A percentile compares a stretch with the other conserved stretches of the same genome.
phyloP scores from a whole-genome alignment of 2,888 invertebrate species.

The Metacarcinus magister region DNA sequence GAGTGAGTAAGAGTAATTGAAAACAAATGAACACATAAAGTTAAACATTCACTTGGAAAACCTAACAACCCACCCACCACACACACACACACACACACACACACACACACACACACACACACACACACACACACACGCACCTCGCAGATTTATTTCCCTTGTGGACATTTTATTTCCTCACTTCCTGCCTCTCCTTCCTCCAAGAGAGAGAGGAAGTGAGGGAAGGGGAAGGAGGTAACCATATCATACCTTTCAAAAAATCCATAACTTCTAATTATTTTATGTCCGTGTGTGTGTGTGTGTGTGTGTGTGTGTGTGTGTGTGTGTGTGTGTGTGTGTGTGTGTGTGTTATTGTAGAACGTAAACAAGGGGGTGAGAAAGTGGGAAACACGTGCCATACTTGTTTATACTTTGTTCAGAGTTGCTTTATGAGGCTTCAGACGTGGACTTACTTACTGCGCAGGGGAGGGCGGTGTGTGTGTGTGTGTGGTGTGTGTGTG shows the following conservation, averaged over 20 bases:
- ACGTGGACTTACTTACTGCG: neutral
- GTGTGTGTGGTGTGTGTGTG: neutral
- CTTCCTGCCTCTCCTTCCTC: neutral
- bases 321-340: slow-evolving; percentile 27
- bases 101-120: slow-evolving; percentile 58
- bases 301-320: slow-evolving; percentile 26
- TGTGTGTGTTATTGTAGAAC: slow-evolving; percentile 16
- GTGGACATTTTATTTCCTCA: neutral
- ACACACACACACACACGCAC: slow-evolving; percentile 50
- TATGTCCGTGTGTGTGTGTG: neutral
- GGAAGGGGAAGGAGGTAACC: neutral
- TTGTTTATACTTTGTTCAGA: neutral
- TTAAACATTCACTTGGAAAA: neutral
- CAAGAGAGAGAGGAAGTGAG: slow-evolving; percentile 55
- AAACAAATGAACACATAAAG: neutral
- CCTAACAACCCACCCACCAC: neutral
- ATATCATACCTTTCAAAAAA: neutral
- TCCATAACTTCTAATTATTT: too few species aligned
- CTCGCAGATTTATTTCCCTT: neutral
- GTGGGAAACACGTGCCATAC: neutral
- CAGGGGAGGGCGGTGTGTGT: neutral
- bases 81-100: slow-evolving; percentile 59
- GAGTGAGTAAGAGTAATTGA: too few species aligned
- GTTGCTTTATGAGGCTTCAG: neutral
- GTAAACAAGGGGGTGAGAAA: neutral